Evolutionary conservation across 2,113 vertebrate genomes (phyloP).

Genomic region (Ornithorhynchus anatinus): DNA sequence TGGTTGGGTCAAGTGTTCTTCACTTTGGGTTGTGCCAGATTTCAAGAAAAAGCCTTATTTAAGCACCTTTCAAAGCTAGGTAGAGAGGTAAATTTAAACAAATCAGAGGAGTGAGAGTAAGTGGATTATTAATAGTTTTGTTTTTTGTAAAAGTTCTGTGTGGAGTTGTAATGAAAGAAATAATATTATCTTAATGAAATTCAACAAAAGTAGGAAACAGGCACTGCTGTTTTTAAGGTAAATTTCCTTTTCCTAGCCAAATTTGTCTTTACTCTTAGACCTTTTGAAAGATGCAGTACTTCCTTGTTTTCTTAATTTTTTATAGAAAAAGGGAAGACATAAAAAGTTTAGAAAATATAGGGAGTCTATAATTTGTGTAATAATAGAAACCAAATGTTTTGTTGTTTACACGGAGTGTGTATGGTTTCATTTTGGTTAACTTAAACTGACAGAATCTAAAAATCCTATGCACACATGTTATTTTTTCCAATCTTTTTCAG

Average conservation of each 20-base stretch:
- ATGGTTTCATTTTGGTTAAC: neutral
- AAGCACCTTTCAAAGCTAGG: no score
- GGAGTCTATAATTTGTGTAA: constrained; percentile 25
- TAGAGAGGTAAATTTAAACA: no score
- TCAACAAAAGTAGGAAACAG: no score
- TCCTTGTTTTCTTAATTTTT: constrained; percentile 22
- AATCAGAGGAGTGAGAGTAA: no score
- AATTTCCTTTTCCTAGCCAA: neutral
- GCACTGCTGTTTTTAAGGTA: neutral
- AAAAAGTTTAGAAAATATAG: constrained; percentile 48
- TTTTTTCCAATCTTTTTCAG: constrained; percentile 1
- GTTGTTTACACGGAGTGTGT: neutral
- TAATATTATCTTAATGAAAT: no score
- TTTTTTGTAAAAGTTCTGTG: no score
- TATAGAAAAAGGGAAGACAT: constrained; percentile 7
- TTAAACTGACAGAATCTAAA: neutral
- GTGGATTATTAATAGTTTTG: no score
- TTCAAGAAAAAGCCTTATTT: no score
- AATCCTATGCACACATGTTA: neutral
- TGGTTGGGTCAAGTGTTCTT: no score
- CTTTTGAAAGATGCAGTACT: constrained; percentile 19
- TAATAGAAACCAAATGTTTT: constrained; percentile 15
- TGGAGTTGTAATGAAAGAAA: no score
- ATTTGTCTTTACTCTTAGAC: neutral
- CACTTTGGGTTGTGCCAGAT: no score